phyloP scores from a whole-genome alignment of 2,797 vertebrate genomes.

The Mus minutoides region DNA sequence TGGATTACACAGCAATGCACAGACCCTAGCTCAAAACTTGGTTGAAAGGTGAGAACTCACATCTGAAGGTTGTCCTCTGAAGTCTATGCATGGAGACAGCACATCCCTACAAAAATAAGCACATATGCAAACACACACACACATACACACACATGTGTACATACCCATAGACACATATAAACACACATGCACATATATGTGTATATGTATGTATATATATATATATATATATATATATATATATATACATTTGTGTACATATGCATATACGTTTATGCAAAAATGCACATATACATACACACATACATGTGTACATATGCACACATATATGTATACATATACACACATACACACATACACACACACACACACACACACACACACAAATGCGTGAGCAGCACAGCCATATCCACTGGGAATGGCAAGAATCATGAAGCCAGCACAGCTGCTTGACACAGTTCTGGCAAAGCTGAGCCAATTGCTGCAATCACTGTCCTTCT shows the following conservation, averaged over 20 bases:
- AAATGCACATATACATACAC: not conserved
- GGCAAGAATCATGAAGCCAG: not conserved
- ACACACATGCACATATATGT: no score
- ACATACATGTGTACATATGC: not conserved
- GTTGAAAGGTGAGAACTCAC: not conserved
- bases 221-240: no score
- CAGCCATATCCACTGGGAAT: not conserved
- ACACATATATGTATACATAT: not conserved
- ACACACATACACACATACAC: accelerated
- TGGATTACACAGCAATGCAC: no score
- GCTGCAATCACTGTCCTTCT: not conserved
- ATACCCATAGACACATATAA: no score
- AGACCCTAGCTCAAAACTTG: not conserved
- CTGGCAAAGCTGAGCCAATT: not conserved
- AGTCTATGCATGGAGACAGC: not conserved
- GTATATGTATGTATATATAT: no score
- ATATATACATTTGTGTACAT: no score
- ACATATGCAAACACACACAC: no score
- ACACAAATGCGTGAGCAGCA: no score
- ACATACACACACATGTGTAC: not conserved
- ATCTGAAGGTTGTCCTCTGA: not conserved
- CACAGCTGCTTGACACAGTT: not conserved
- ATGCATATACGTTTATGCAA: no score
- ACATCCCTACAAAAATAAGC: not conserved
- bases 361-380: not conserved